Percentiles rank a stretch among this genome's conserved stretches.
These are phyloP conservation scores for Crepidodera aurea DNA, from an alignment of 2,888 invertebrate genomes.

Conservation along the genomic window DNA sequence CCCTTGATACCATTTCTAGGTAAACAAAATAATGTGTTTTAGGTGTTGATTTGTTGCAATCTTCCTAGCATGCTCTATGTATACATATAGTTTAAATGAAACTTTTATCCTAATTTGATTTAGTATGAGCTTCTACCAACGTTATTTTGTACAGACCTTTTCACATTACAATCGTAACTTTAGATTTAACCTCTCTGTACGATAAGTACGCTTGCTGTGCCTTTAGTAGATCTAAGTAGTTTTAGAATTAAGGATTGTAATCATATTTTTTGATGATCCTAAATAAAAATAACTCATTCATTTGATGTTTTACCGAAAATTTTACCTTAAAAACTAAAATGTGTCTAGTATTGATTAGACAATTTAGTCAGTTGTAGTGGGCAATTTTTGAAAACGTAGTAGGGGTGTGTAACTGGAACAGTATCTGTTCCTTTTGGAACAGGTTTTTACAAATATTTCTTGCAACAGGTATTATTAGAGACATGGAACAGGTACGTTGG, in stretches of 20 bases:
- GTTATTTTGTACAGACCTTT: conserved; percentile 50
- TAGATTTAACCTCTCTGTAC: conserved; percentile 57
- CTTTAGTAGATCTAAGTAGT: conserved; percentile 57
- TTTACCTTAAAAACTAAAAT: too few relatives aligned
- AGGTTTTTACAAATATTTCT: too few relatives aligned
- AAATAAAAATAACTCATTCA: conserved; percentile 31
- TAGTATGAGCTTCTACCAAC: conserved; percentile 39
- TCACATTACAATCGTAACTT: conserved; percentile 42
- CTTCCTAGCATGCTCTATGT: conserved; percentile 5
- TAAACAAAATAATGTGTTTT: too few relatives aligned
- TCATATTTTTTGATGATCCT: conserved; percentile 58
- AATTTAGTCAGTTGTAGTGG: too few relatives aligned
- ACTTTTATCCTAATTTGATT: conserved; percentile 35
- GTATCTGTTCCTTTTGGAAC: too few relatives aligned
- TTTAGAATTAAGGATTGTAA: conserved; percentile 57
- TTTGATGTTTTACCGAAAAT: too few relatives aligned
- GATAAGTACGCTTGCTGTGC: conserved; percentile 62
- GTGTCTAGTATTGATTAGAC: too few relatives aligned
- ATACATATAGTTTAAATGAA: conserved; percentile 37
- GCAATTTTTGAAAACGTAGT: too few relatives aligned
- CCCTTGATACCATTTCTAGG: too few relatives aligned
- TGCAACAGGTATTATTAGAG: too few relatives aligned
- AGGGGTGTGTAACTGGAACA: too few relatives aligned
- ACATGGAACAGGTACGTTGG: too few relatives aligned
- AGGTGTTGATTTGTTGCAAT: conserved; percentile 2